These are phyloP conservation scores for Drosophila melanocephala DNA, from an alignment of 2,888 invertebrate species.

Conservation along the genomic window DNA sequence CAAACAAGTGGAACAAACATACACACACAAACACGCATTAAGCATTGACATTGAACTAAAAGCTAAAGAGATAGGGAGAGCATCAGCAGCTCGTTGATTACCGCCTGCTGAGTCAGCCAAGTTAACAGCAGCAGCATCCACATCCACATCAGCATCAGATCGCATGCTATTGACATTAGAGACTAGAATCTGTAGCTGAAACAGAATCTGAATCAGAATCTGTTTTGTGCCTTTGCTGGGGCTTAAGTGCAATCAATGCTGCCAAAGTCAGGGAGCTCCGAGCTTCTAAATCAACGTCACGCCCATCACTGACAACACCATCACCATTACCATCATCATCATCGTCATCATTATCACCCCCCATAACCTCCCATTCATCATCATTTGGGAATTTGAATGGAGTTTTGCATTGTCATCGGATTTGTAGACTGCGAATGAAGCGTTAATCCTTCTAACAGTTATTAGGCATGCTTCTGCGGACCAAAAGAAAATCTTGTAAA, in stretches of 20 bases:
- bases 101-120: constrained; percentile 75
- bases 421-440: constrained; percentile 11
- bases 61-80: not conserved
- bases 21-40: constrained; percentile 18
- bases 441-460: constrained; percentile 34
- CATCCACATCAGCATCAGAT: constrained; percentile 45
- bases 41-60: constrained; percentile 55
- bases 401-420: constrained; percentile 53
- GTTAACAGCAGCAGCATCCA: constrained; percentile 38
- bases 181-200: constrained; percentile 36
- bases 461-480: not conserved
- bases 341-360: constrained; percentile 6
- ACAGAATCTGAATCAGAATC: constrained; percentile 36
- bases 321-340: constrained; percentile 16
- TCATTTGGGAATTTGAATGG: constrained; percentile 14
- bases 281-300: constrained; percentile 46
- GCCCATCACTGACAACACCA: constrained; percentile 14
- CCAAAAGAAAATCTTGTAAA: constrained; percentile 16
- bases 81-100: constrained; percentile 62
- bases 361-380: constrained; percentile 8
- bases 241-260: constrained; percentile 72
- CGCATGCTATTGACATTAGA: constrained; percentile 70
- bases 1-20: constrained; percentile 17
- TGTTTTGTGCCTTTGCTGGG: constrained; percentile 46
- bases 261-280: constrained; percentile 38